Percentiles rank a stretch among this genome's conserved stretches.
Evolutionary conservation across 2,888 invertebrate species (phyloP).

Genomic region (Drepanosiphum platanoidis): DNA sequence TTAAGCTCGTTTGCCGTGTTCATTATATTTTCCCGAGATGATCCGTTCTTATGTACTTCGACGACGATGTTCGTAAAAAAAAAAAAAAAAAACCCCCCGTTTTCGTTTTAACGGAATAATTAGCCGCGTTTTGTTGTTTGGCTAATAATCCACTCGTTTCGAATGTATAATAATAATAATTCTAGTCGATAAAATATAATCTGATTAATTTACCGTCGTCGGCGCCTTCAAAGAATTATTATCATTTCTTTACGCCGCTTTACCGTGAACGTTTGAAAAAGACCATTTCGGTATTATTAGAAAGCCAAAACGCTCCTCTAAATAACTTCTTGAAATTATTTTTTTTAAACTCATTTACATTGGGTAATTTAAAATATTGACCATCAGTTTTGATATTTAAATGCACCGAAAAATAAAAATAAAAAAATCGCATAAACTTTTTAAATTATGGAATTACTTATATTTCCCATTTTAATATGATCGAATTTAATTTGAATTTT

Average conservation of each 20-base stretch:
- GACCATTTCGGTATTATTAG: neutral
- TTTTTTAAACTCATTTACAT: slow-evolving; percentile 7
- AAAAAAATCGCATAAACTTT: neutral
- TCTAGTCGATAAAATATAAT: neutral
- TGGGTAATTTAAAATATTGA: neutral
- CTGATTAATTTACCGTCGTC: neutral
- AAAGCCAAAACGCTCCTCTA: neutral
- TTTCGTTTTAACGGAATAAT: neutral
- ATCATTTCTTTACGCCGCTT: neutral
- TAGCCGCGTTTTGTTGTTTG: neutral
- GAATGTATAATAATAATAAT: neutral
- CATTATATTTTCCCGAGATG: neutral
- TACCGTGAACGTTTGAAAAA: neutral
- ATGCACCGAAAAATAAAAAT: neutral
- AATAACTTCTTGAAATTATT: neutral
- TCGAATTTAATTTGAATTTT: neutral
- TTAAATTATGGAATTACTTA: slow-evolving; percentile 1
- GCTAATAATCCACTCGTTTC: neutral
- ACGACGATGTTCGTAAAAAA: neutral
- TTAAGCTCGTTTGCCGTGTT: neutral
- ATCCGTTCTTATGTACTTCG: neutral
- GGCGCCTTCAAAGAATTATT: neutral
- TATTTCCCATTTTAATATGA: neutral
- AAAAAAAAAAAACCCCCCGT: too few relatives aligned
- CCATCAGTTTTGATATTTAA: slow-evolving; percentile 3